Percentiles rank a stretch among this genome's conserved stretches.
Evolutionary conservation across 2,113 vertebrate species (phyloP).

Genomic region (Ovis canadensis): DNA sequence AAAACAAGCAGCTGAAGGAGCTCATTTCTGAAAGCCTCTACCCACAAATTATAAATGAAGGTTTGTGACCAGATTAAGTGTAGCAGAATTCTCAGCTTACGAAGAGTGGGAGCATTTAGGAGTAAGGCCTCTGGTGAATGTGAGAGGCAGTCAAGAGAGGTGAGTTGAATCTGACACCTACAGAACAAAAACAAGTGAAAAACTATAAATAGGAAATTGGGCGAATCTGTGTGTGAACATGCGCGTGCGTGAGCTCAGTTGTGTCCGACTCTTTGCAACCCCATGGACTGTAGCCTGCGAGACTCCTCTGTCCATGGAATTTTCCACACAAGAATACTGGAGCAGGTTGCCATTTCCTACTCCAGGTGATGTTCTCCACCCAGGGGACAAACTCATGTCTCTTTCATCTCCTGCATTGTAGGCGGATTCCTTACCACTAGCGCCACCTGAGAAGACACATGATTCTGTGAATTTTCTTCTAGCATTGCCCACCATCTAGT

Average conservation of each 20-base stretch:
- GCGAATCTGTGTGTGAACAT: background rate
- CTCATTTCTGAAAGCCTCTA: background rate
- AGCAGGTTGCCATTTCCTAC: background rate
- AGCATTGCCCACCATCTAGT: background rate
- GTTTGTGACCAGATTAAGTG: background rate
- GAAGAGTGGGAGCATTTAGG: background rate
- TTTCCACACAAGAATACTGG: background rate
- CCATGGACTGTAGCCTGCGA: background rate
- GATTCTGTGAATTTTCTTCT: background rate
- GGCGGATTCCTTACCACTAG: background rate
- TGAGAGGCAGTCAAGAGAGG: background rate
- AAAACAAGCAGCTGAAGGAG: background rate
- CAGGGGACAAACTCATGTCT: background rate
- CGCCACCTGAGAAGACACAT: background rate
- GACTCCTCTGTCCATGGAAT: background rate
- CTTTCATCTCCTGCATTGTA: background rate
- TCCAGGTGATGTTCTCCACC: background rate
- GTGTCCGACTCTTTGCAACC: background rate
- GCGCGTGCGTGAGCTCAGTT: fast-evolving
- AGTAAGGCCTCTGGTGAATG: background rate
- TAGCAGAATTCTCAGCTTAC: background rate
- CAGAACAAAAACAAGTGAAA: background rate
- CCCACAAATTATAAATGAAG: background rate
- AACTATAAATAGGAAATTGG: background rate
- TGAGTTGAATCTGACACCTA: background rate